A percentile compares a stretch with the other conserved stretches of the same genome.
Evolutionary conservation across 2,888 invertebrate species (phyloP).

Genomic region (Pseudolycoriella hygida): DNA sequence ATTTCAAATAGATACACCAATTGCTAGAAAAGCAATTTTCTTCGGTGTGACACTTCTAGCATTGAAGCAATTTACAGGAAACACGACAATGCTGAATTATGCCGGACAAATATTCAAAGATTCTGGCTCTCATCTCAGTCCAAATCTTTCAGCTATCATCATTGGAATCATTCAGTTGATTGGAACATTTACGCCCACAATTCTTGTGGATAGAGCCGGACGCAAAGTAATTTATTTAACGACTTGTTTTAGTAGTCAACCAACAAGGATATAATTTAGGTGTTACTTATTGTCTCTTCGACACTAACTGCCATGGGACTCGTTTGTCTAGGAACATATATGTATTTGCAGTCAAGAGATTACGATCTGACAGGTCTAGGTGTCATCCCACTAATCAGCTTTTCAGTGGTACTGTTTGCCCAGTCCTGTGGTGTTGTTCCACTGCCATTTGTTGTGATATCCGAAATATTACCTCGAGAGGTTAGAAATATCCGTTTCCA

Average conservation of each 20-base stretch:
- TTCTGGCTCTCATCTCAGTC: constrained; percentile 10
- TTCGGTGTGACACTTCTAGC: constrained; percentile 17
- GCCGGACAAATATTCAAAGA: constrained; percentile 15
- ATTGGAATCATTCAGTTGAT: constrained; percentile 17
- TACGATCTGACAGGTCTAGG: constrained; percentile 12
- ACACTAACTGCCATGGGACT: constrained; percentile 21
- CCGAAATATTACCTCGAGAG: constrained; percentile 4
- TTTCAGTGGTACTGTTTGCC: constrained; percentile 1
- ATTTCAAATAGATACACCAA: constrained; percentile 6
- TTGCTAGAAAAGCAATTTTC: constrained; percentile 14
- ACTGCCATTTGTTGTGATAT: not conserved
- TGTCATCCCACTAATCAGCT: constrained; percentile 1
- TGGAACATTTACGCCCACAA: constrained; percentile 16
- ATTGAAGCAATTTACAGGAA: constrained; percentile 20
- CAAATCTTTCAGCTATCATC: constrained; percentile 15
- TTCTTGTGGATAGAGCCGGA: constrained; percentile 16
- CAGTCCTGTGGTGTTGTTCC: not conserved
- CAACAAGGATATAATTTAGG: constrained; percentile 9
- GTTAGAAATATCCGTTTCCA: not conserved
- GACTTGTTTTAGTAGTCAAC: no score
- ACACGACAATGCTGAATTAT: constrained; percentile 20
- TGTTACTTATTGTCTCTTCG: constrained; percentile 18
- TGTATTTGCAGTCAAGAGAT: constrained; percentile 15
- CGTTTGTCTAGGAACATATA: constrained; percentile 18
- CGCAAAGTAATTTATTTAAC: constrained; percentile 15